A percentile compares a stretch with the other conserved stretches of the same genome.
phyloP scores from a whole-genome alignment of 2,113 vertebrate species.

The Raja brachyura region DNA sequence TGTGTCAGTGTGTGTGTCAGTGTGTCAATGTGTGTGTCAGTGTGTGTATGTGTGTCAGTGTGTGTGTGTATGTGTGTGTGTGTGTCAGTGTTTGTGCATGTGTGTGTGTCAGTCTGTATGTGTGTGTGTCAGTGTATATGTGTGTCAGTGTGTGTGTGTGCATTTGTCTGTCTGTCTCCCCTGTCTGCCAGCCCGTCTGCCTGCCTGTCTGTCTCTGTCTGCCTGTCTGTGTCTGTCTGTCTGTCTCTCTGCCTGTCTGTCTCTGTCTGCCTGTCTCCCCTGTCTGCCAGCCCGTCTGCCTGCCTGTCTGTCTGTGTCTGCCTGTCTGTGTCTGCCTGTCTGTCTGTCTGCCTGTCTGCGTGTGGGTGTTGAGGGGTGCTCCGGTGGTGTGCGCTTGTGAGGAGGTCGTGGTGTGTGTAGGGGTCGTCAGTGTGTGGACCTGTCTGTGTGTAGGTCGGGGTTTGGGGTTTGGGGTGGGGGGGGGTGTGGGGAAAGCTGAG shows the following conservation, averaged over 20 bases:
- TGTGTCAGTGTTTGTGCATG: neutral
- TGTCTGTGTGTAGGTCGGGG: neutral
- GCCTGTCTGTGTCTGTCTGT: too few species aligned
- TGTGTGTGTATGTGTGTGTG: neutral
- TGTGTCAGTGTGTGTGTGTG: neutral
- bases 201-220: neutral
- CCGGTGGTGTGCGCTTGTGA: neutral
- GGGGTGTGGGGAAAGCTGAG: neutral
- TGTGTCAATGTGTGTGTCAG: neutral
- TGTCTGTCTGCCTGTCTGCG: neutral
- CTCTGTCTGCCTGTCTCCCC: too few species aligned
- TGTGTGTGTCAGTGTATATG: too few species aligned
- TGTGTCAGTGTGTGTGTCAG: neutral
- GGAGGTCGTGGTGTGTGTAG: neutral
- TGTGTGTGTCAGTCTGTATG: neutral
- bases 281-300: neutral
- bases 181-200: too few species aligned
- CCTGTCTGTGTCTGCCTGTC: neutral
- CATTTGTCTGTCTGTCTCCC: neutral
- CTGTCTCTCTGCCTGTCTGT: too few species aligned
- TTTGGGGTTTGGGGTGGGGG: neutral
- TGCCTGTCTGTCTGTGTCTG: neutral
- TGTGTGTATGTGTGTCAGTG: neutral
- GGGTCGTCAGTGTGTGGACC: neutral
- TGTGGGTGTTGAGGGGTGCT: too few species aligned